Conservation (phyloP, 2,797 vertebrate species). For the Rhabdophis nuchalis region DNA sequence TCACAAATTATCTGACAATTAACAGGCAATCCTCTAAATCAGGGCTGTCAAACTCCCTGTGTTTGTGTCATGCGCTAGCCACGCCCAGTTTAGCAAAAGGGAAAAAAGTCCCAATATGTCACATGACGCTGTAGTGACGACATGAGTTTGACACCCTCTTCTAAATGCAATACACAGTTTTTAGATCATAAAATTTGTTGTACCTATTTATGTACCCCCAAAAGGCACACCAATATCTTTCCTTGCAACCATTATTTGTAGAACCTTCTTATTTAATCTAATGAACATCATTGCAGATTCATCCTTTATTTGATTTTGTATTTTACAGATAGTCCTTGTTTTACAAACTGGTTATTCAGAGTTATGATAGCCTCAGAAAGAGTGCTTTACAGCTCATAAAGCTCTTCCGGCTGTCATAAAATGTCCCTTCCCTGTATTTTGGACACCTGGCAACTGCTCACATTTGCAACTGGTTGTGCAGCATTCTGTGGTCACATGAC, state of each 20-base stretch:
- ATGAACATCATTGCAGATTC: not conserved
- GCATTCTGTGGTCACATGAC: not conserved
- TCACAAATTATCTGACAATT: not conserved
- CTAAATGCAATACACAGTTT: not conserved
- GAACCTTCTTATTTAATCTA: not conserved
- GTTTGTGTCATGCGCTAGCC: no score
- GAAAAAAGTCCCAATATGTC: no score
- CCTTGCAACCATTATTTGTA: slow-evolving; percentile 3
- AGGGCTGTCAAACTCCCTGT: no score
- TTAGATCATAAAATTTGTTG: not conserved
- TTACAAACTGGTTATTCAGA: not conserved
- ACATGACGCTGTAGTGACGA: no score
- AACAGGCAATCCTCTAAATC: not conserved
- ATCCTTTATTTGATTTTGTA: not conserved
- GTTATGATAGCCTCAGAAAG: not conserved
- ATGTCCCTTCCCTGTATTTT: not conserved
- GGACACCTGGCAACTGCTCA: not conserved
- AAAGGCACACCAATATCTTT: not conserved
- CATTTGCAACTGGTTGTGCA: not conserved
- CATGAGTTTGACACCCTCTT: not conserved
- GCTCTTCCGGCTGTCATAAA: not conserved
- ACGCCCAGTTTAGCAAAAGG: no score
- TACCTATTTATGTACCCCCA: slow-evolving; percentile 20
- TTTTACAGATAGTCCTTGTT: not conserved
- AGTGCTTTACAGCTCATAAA: not conserved